Base-by-base conservation (phyloP, 1,140 invertebrate genomes). In the Argopecten irradians region DNA sequence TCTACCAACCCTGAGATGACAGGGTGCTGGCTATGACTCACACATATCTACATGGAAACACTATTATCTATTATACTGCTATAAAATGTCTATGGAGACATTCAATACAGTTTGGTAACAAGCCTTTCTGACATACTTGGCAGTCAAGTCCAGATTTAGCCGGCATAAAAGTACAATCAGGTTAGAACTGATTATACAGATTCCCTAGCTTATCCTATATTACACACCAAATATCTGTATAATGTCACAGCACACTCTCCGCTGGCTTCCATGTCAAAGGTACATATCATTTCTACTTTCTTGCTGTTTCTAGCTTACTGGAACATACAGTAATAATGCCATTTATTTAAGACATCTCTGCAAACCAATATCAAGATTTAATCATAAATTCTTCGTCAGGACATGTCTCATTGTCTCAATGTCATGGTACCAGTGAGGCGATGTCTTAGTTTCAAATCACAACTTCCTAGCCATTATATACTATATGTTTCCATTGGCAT, bases 111-210 rank as follows among this genome's bases (percentile, higher is more conserved):
- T 0, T 71, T 28, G n/a, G 8, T 71, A 71, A 71, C 55, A 71
- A 71, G 55, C 55, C 55, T n/a, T 71, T 71, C 55, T 71, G 55
- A 71, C 22, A 71, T n/a, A 28, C n/a, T 71, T 71, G 55, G 55
- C 55, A 71, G 22, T 28, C 22, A 71, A 71, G 55, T 71, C 55
- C 55, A 71, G 55, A 71, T 71, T 71, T 3, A 11, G n/a, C 55
- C 28, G n/a, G 28, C 55, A 71, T 71, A 28, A 71, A 71, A 71
- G 55, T 71, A 71, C 55, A 71, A 71, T 28, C 14, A 11, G 55
- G 5, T n/a, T 28, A 16, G 5, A 71, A 19, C 14, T 46, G 43
- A 46, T 46, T 46, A 46, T 46, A 46, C 36, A 8, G 36, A 13
- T 13, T 39, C 36, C 43, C 43, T 19, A 19, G 13, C 43, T 46